Conservation (phyloP, 2,888 invertebrate genomes). For the Iphiclides podalirius region DNA sequence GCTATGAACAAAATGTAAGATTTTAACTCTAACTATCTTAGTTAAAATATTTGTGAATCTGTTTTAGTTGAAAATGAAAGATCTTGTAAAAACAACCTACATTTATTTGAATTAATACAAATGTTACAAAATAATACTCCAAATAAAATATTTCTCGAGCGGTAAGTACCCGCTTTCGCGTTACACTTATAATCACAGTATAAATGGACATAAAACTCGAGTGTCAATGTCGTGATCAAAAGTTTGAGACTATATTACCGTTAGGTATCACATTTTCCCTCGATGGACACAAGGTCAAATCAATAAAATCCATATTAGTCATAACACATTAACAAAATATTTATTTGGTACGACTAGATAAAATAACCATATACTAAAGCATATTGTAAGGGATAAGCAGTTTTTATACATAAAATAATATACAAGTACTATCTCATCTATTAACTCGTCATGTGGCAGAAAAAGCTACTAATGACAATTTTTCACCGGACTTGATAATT, state of each 20-base stretch:
- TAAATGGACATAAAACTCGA: slow-evolving; percentile 1
- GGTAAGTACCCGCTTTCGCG: slow-evolving; percentile 5
- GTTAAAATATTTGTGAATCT: not conserved
- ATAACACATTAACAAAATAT: slow-evolving; percentile 6
- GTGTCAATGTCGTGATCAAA: not conserved
- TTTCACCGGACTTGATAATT: too few relatives aligned
- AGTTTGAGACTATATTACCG: not conserved
- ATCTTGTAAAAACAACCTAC: slow-evolving; percentile 16
- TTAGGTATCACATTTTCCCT: not conserved
- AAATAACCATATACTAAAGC: slow-evolving; percentile 1
- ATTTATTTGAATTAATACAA: slow-evolving; percentile 15
- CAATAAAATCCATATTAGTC: not conserved
- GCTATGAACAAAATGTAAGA: too few relatives aligned
- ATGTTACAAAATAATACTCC: slow-evolving; percentile 11
- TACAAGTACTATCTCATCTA: too few relatives aligned
- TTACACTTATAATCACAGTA: slow-evolving; percentile 18
- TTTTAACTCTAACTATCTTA: too few relatives aligned
- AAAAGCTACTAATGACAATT: too few relatives aligned
- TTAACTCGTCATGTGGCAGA: too few relatives aligned
- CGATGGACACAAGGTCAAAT: not conserved
- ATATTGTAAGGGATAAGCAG: not conserved
- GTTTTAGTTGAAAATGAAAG: not conserved
- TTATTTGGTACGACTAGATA: slow-evolving; percentile 17
- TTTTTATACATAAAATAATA: not conserved
- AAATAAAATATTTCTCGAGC: slow-evolving; percentile 6